phyloP scores from a whole-genome alignment of 2,113 vertebrate species.

The Malurus elegans region DNA sequence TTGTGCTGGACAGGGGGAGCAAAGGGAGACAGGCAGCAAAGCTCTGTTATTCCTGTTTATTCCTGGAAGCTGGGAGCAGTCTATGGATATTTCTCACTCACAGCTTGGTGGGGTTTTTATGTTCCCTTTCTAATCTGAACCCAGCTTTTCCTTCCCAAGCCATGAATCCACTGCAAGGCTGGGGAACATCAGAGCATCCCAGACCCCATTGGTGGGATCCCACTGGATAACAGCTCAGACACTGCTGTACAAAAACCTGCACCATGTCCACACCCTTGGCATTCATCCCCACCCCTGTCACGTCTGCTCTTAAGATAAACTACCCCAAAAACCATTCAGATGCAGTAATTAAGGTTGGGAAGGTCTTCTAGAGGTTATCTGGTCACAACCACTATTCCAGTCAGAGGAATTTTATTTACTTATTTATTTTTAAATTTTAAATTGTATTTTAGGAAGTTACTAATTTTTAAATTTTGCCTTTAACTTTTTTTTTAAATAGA shows the following conservation, averaged over 20 bases:
- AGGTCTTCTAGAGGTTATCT: background rate
- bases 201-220: background rate
- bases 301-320: background rate
- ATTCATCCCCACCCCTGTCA: background rate
- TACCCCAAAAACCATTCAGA: background rate
- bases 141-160: background rate
- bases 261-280: fast-evolving
- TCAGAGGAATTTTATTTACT: background rate
- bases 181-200: background rate
- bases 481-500: background rate
- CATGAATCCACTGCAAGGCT: background rate
- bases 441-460: background rate
- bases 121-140: background rate
- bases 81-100: background rate
- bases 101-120: fast-evolving
- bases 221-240: background rate
- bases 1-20: background rate
- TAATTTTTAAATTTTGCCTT: background rate
- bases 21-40: background rate
- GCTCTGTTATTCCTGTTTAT: background rate
- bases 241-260: background rate
- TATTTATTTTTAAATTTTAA: background rate
- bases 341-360: background rate
- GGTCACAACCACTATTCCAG: background rate
- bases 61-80: background rate